Conservation (phyloP, 2,888 invertebrate species). For the Zelleria hepariella region DNA sequence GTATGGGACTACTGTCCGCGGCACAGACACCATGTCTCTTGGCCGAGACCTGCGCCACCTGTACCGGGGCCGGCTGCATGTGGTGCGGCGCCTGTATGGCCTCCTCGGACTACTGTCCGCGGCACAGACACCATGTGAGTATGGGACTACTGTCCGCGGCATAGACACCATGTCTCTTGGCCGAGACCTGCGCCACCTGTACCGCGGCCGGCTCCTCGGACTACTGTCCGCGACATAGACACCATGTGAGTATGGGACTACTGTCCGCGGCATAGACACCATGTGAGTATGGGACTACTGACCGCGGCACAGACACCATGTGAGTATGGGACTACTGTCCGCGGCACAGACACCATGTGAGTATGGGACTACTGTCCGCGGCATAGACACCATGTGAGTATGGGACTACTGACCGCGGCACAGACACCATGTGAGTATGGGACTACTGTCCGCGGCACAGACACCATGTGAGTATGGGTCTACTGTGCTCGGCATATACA, state of each 20-base stretch:
- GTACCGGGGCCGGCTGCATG: conserved; percentile 53
- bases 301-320: too few species aligned
- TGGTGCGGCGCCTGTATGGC: conserved; percentile 56
- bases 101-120: conserved; percentile 32
- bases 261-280: conserved; percentile 21
- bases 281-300: too few species aligned
- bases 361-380: too few species aligned
- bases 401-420: too few species aligned
- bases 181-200: conserved; percentile 42
- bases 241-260: conserved; percentile 27
- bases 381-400: too few species aligned
- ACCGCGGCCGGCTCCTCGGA: conserved; percentile 40
- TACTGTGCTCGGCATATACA: too few species aligned
- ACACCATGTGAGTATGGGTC: too few species aligned
- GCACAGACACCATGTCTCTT: conserved; percentile 11
- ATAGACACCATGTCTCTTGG: background rate
- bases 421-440: too few species aligned
- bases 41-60: conserved; percentile 38
- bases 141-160: conserved; percentile 23
- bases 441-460: too few species aligned
- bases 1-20: conserved; percentile 19
- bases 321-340: too few species aligned
- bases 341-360: too few species aligned
- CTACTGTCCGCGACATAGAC: conserved; percentile 37
- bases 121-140: conserved; percentile 35